Evolutionary conservation across 2,888 invertebrate species (phyloP).

Genomic region (Amblyjoppa fuscipennis): DNA sequence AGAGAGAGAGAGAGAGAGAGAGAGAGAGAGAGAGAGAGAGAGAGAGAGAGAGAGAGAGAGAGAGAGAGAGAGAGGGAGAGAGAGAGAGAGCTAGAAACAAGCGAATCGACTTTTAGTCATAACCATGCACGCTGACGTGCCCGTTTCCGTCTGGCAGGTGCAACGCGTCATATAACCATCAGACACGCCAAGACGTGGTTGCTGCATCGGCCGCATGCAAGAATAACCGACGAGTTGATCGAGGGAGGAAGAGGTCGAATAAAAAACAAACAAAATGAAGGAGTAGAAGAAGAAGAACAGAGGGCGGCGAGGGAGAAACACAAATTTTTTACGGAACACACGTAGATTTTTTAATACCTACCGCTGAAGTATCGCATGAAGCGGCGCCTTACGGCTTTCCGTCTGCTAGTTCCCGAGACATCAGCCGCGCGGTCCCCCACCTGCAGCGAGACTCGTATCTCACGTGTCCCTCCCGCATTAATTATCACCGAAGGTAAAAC

Average conservation of each 20-base stretch:
- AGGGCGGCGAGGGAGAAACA: slow-evolving; percentile 55
- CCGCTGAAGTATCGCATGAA: slow-evolving; percentile 53
- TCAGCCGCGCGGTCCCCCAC: slow-evolving; percentile 64
- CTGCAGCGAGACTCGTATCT: slow-evolving; percentile 76
- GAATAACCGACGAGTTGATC: slow-evolving; percentile 54
- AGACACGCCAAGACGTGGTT: slow-evolving; percentile 61
- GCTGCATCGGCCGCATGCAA: slow-evolving; percentile 31
- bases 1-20: slow-evolving; percentile 19
- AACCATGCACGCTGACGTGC: slow-evolving; percentile 70
- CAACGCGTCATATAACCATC: slow-evolving; percentile 73
- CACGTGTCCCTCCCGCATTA: slow-evolving; percentile 62
- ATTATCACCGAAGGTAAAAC: slow-evolving; percentile 58
- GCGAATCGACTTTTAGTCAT: slow-evolving; percentile 50
- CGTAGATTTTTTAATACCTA: slow-evolving; percentile 55
- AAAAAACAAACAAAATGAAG: slow-evolving; percentile 17
- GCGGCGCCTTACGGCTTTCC: slow-evolving; percentile 55
- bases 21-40: slow-evolving; percentile 27
- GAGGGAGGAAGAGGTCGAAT: slow-evolving; percentile 59
- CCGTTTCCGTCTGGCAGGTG: slow-evolving; percentile 73
- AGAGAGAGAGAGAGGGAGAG: slow-evolving; percentile 19
- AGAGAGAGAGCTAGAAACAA: slow-evolving; percentile 41
- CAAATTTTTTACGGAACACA: slow-evolving; percentile 51
- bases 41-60: slow-evolving; percentile 21
- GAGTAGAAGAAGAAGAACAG: slow-evolving; percentile 7
- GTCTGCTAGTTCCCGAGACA: slow-evolving; percentile 57